phyloP scores from a whole-genome alignment of 2,888 invertebrate genomes.

The Tridacna gigas region DNA sequence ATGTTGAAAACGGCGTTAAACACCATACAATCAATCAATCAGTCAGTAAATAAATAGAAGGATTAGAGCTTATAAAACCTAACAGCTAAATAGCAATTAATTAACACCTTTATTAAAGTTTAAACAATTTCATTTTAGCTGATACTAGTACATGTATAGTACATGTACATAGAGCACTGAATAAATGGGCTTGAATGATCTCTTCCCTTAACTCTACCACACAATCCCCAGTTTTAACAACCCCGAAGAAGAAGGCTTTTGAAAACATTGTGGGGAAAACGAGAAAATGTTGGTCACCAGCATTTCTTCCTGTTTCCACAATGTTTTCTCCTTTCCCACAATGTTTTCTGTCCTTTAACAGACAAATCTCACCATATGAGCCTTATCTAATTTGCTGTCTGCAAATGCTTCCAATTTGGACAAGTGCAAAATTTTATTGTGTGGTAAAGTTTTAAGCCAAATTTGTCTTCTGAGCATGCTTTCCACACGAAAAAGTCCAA shows the following conservation, averaged over 20 bases:
- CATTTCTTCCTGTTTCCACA: neutral
- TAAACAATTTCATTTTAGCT: no score
- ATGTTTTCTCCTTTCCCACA: conserved; percentile 3
- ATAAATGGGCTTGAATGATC: no score
- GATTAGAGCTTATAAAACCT: no score
- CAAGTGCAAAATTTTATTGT: neutral
- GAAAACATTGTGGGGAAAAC: neutral
- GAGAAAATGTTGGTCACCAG: conserved; percentile 7
- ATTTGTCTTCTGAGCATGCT: neutral
- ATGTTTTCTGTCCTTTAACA: neutral
- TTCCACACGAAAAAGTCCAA: neutral
- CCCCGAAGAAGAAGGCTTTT: neutral
- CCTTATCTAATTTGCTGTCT: neutral
- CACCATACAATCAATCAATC: no score
- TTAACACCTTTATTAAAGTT: no score
- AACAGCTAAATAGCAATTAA: no score
- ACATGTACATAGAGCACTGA: no score
- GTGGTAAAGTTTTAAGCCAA: neutral
- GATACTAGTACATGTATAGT: no score
- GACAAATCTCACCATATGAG: neutral
- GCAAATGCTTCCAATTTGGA: neutral
- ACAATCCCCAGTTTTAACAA: no score
- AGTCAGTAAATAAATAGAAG: no score
- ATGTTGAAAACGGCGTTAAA: no score
- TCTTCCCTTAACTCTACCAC: no score